Conservation (phyloP, 2,797 vertebrate genomes). For the Pitangus sulphuratus region DNA sequence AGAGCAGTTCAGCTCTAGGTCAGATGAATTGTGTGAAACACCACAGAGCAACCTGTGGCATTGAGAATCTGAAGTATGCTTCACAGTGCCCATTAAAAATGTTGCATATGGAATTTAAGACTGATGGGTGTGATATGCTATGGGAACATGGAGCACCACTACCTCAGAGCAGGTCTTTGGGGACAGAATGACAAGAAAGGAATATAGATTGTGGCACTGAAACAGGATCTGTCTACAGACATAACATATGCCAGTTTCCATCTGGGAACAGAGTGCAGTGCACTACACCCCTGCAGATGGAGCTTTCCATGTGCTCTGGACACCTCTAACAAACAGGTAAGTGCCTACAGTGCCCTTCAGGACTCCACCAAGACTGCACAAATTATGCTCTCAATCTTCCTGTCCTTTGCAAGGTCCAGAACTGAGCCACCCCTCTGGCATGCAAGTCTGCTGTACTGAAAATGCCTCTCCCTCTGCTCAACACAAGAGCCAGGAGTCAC, state of each 20-base stretch:
- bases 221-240: not conserved
- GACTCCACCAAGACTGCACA: not conserved
- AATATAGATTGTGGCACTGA: not conserved
- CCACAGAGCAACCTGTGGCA: not conserved
- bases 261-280: not conserved
- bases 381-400: not conserved
- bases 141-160: not conserved
- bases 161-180: not conserved
- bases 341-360: accelerated
- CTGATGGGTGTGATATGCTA: not conserved
- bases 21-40: not conserved
- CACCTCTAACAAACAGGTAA: not conserved
- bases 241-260: not conserved
- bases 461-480: not conserved
- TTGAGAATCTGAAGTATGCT: not conserved
- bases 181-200: not conserved
- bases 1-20: constrained; percentile 16
- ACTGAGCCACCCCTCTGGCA: not conserved
- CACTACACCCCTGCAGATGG: not conserved
- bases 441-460: accelerated
- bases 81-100: not conserved
- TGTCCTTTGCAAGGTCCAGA: not conserved
- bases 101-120: not conserved
- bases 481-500: not conserved
- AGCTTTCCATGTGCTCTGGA: accelerated